phyloP scores from a whole-genome alignment of 2,888 invertebrate genomes.

The Arge pagana region DNA sequence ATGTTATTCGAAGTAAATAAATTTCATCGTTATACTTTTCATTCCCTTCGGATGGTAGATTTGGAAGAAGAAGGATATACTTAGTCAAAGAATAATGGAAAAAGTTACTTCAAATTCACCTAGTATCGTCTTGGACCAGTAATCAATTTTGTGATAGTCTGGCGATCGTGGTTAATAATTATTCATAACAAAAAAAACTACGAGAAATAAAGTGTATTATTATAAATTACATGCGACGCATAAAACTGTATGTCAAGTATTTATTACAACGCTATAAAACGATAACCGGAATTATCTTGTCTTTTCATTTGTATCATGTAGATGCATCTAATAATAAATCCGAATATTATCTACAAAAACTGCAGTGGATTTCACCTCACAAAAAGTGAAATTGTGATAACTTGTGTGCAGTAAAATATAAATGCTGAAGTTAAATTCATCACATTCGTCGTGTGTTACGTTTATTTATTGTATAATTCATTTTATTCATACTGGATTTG shows the following conservation, averaged over 20 bases:
- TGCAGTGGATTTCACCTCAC: too few relatives aligned
- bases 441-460: too few relatives aligned
- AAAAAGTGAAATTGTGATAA: too few relatives aligned
- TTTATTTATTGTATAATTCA: too few relatives aligned
- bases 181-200: constrained; percentile 36
- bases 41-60: too few relatives aligned
- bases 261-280: constrained; percentile 49
- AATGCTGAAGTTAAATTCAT: too few relatives aligned
- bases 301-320: constrained; percentile 54
- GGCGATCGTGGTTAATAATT: constrained; percentile 39
- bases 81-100: too few relatives aligned
- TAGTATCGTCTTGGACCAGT: constrained; percentile 45
- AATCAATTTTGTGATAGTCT: constrained; percentile 55
- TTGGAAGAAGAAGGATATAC: too few relatives aligned
- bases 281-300: constrained; percentile 53
- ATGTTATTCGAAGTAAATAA: too few relatives aligned
- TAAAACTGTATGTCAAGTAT: constrained; percentile 36
- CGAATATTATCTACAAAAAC: constrained; percentile 50
- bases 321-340: constrained; percentile 56
- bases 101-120: constrained; percentile 47
- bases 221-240: constrained; percentile 26
- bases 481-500: too few relatives aligned
- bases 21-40: too few relatives aligned
- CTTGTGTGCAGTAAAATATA: too few relatives aligned
- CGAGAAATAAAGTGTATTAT: constrained; percentile 38